Percentiles rank a stretch among this genome's conserved stretches.
These are phyloP conservation scores for Andrena hattorfiana DNA, from an alignment of 2,888 invertebrate species.

Conservation along the genomic window DNA sequence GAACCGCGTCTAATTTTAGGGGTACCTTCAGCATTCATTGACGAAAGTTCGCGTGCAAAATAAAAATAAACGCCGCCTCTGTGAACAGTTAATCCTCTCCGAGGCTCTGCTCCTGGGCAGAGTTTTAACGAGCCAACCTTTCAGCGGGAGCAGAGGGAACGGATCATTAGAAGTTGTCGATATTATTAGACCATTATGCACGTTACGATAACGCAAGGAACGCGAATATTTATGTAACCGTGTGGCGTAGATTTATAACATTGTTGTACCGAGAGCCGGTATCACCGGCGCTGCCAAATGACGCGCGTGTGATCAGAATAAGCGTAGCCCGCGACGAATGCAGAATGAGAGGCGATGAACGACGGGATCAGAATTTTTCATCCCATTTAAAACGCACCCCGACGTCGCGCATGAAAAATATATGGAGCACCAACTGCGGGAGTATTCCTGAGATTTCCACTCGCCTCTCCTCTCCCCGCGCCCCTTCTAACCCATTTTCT, in stretches of 20 bases:
- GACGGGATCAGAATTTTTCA: conserved; percentile 15
- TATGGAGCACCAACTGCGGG: conserved; percentile 1
- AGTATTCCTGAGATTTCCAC: background rate
- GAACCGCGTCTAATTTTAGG: conserved; percentile 38
- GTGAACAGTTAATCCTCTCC: background rate
- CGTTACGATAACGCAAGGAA: conserved; percentile 32
- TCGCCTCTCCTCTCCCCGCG: background rate
- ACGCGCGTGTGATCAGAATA: conserved; percentile 55
- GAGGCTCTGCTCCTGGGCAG: background rate
- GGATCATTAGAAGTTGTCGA: conserved; percentile 28
- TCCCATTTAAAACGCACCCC: background rate
- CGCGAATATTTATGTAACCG: conserved; percentile 57
- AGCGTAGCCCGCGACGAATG: conserved; percentile 26
- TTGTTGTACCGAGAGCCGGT: conserved; percentile 53
- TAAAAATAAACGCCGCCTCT: conserved; percentile 37
- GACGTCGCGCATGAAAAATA: conserved; percentile 21
- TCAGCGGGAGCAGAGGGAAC: background rate
- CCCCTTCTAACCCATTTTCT: background rate
- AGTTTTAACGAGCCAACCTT: background rate
- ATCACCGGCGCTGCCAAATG: conserved; percentile 53
- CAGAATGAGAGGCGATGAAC: conserved; percentile 22
- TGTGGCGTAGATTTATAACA: conserved; percentile 57
- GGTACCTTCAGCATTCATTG: conserved; percentile 27
- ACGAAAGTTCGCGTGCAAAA: conserved; percentile 43
- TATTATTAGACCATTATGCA: conserved; percentile 34